phyloP scores from a whole-genome alignment of 2,797 vertebrate genomes.

The Danio jaintianensis region DNA sequence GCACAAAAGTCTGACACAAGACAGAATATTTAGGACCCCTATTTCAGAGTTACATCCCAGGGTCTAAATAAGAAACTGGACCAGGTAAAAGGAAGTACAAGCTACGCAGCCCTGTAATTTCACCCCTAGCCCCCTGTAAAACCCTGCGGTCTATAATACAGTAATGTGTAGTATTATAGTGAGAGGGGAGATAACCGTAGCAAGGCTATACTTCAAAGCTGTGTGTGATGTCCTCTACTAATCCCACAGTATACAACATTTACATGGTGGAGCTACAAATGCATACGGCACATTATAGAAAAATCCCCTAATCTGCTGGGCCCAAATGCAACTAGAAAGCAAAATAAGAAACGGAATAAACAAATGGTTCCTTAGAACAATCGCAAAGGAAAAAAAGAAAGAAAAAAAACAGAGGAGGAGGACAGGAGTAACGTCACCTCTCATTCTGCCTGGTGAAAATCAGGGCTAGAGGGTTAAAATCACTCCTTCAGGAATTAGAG shows the following conservation, averaged over 20 bases:
- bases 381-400: background rate
- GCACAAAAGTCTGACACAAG: slow-evolving; percentile 4
- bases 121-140: slow-evolving; percentile 62
- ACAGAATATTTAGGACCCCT: slow-evolving; percentile 11
- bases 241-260: slow-evolving; percentile 42
- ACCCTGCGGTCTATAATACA: slow-evolving; percentile 77
- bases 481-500: slow-evolving; percentile 52
- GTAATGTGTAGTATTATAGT: slow-evolving; percentile 80
- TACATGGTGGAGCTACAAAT: background rate
- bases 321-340: background rate
- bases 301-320: background rate
- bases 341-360: slow-evolving; percentile 27
- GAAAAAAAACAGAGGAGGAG: slow-evolving; percentile 22
- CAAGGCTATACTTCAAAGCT: slow-evolving; percentile 77
- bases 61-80: slow-evolving; percentile 58
- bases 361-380: slow-evolving; percentile 26
- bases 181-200: slow-evolving; percentile 68
- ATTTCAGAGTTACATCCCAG: slow-evolving; percentile 37
- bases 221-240: slow-evolving; percentile 44
- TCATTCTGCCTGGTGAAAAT: slow-evolving; percentile 66
- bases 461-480: slow-evolving; percentile 60
- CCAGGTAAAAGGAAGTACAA: slow-evolving; percentile 64
- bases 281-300: background rate
- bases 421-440: slow-evolving; percentile 69
- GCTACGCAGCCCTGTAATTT: slow-evolving; percentile 72